phyloP scores from a whole-genome alignment of 2,113 vertebrate species.

The Prunella himalayana region DNA sequence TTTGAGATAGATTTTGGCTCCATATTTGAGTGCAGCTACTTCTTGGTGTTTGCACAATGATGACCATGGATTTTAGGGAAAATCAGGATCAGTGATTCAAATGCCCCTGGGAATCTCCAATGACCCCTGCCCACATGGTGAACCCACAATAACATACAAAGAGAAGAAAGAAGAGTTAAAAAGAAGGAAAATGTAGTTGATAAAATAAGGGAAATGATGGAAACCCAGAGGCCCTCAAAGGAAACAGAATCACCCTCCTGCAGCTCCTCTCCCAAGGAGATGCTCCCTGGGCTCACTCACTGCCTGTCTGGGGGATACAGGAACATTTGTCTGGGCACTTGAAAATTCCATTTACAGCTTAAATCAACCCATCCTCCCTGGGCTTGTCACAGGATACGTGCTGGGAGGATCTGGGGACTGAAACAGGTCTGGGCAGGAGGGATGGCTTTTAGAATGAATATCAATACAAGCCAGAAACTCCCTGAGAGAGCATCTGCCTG shows the following conservation, averaged over 20 bases:
- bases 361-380: not conserved
- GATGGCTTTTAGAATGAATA: not conserved
- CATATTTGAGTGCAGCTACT: rapidly evolving
- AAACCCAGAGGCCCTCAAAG: not conserved
- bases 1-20: not conserved
- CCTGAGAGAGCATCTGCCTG: not conserved
- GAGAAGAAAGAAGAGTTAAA: not conserved
- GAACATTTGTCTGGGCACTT: not conserved
- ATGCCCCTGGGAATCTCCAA: not conserved
- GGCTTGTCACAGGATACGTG: not conserved
- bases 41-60: not conserved
- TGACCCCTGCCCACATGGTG: rapidly evolving
- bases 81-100: not conserved
- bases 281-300: not conserved
- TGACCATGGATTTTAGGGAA: not conserved
- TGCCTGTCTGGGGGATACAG: rapidly evolving
- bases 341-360: not conserved
- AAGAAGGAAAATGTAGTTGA: not conserved
- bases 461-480: not conserved
- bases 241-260: not conserved
- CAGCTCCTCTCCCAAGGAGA: not conserved
- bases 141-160: not conserved
- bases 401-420: not conserved
- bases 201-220: not conserved
- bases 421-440: not conserved